Evolutionary conservation across 2,888 invertebrate genomes (phyloP).

Genomic region (Caenorhabditis japonica): DNA sequence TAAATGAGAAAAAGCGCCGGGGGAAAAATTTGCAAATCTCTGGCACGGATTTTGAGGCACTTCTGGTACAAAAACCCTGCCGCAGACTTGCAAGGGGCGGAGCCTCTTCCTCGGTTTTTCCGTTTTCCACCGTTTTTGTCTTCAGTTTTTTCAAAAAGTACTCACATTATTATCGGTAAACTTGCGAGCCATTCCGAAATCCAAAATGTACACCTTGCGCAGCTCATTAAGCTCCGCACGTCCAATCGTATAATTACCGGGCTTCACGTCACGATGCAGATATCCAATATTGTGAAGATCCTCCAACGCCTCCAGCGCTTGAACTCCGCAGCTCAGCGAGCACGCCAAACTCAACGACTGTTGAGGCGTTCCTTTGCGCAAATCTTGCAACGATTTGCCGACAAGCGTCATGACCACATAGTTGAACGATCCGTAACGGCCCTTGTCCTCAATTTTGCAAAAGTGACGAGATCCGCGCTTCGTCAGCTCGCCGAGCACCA

Average conservation of each 20-base stretch:
- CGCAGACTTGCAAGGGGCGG: too few species aligned
- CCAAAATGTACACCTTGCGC: constrained; percentile 65
- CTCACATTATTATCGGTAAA: constrained; percentile 61
- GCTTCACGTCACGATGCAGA: constrained; percentile 64
- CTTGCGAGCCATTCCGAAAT: constrained; percentile 68
- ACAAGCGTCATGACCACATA: constrained; percentile 75
- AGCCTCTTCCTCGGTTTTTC: too few species aligned
- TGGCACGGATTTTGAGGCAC: too few species aligned
- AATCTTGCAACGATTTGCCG: constrained; percentile 66
- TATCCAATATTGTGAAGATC: constrained; percentile 74
- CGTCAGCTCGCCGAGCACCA: constrained; percentile 70
- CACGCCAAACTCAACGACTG: constrained; percentile 58
- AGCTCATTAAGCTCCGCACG: constrained; percentile 61
- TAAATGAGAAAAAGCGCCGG: too few species aligned
- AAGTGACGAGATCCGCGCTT: constrained; percentile 73
- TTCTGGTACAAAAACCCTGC: too few species aligned
- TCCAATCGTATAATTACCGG: constrained; percentile 68
- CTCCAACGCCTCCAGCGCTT: constrained; percentile 63
- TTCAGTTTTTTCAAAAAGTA: neutral
- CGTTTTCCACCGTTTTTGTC: too few species aligned
- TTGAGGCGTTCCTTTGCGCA: constrained; percentile 54
- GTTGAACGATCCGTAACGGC: constrained; percentile 72
- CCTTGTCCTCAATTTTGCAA: constrained; percentile 75
- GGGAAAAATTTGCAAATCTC: too few species aligned
- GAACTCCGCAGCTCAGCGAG: constrained; percentile 59